These are phyloP conservation scores for Cettia cetti DNA, from an alignment of 2,113 vertebrate species.

Conservation along the genomic window DNA sequence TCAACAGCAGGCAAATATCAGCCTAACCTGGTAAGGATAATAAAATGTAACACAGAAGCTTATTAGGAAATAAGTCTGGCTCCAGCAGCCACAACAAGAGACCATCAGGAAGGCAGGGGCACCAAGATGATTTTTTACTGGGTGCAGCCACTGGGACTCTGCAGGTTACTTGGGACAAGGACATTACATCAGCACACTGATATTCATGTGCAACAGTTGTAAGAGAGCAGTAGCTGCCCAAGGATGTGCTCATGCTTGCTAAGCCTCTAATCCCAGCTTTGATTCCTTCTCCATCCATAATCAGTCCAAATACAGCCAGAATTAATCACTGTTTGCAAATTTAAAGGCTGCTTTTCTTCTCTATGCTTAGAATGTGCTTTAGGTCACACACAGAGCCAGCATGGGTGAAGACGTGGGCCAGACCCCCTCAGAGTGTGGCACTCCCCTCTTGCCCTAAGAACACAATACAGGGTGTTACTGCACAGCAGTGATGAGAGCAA, in stretches of 20 bases:
- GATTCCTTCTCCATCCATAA: not conserved
- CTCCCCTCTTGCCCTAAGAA: not conserved
- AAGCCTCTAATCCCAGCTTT: constrained; percentile 54
- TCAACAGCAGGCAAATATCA: not conserved
- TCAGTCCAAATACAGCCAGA: constrained; percentile 11
- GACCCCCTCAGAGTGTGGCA: not conserved
- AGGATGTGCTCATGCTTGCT: not conserved
- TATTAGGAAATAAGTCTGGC: not conserved
- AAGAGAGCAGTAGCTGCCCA: not conserved
- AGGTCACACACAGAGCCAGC: not conserved
- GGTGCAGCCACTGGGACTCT: not conserved
- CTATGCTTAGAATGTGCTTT: not conserved
- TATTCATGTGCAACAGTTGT: not conserved
- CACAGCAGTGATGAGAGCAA: not conserved
- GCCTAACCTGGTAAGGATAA: not conserved
- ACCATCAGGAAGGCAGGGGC: not conserved
- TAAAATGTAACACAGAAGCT: not conserved
- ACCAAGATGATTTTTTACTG: not conserved
- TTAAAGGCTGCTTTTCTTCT: not conserved
- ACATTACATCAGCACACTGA: not conserved
- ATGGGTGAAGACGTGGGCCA: not conserved
- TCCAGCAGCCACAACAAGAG: not conserved
- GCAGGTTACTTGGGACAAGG: not conserved
- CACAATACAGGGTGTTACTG: not conserved
- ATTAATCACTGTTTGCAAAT: constrained; percentile 22